Percentiles rank a stretch among this genome's conserved stretches.
Conservation (phyloP, 2,797 vertebrate genomes). For the Gymnoscopelus microlampas region DNA sequence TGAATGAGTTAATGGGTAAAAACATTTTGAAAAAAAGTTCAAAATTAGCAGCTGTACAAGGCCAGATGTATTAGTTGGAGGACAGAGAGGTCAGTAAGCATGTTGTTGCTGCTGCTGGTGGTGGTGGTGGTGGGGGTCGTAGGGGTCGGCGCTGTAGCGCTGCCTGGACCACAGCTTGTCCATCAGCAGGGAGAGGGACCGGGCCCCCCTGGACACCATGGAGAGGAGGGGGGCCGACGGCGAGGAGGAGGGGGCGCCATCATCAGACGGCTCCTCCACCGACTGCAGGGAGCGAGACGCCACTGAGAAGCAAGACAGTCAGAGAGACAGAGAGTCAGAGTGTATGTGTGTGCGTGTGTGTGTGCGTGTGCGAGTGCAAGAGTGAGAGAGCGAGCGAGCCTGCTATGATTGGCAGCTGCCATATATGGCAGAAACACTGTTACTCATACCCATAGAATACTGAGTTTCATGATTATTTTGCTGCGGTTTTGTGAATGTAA, state of each 20-base stretch:
- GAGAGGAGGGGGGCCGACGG: not conserved
- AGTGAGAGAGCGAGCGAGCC: not conserved
- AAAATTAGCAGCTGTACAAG: not conserved
- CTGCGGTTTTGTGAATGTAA: too few species aligned
- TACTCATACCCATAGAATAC: too few species aligned
- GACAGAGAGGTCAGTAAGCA: constrained; percentile 24
- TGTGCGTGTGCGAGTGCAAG: too few species aligned
- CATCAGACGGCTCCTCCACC: constrained; percentile 19
- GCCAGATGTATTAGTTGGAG: not conserved
- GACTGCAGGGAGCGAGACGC: constrained; percentile 62
- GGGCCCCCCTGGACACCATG: constrained; percentile 33
- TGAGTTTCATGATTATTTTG: too few species aligned
- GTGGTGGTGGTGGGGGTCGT: constrained; percentile 23
- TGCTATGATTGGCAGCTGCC: not conserved
- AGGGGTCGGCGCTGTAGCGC: constrained; percentile 12
- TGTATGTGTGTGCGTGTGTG: too few species aligned
- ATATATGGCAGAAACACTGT: too few species aligned
- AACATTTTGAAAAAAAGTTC: too few species aligned
- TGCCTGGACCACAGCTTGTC: constrained; percentile 44
- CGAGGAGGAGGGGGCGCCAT: not conserved
- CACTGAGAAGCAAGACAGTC: constrained; percentile 42
- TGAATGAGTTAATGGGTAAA: too few species aligned
- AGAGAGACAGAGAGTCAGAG: constrained; percentile 2
- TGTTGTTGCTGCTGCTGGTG: constrained; percentile 21
- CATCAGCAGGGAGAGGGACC: constrained; percentile 35